A percentile compares a stretch with the other conserved stretches of the same genome.
Conservation (phyloP, 2,113 vertebrate species). For the Phalacrocorax aristotelis region DNA sequence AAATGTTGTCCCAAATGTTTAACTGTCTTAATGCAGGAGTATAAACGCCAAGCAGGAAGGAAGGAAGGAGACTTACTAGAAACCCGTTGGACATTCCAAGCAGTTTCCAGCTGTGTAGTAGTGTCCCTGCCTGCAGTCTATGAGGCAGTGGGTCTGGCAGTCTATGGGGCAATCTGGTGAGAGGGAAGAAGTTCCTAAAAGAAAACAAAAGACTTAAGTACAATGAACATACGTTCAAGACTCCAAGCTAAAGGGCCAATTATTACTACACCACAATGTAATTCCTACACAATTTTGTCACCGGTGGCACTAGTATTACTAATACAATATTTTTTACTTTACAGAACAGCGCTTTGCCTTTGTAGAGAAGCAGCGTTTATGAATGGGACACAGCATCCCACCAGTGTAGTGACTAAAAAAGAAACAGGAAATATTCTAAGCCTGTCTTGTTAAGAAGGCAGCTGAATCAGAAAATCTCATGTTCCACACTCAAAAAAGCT, state of each 20-base stretch:
- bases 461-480: neutral
- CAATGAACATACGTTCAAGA: neutral
- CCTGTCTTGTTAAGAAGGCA: neutral
- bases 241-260: neutral
- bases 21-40: neutral
- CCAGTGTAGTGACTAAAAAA: neutral
- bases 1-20: neutral
- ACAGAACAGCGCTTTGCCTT: neutral
- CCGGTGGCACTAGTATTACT: neutral
- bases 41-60: accelerated
- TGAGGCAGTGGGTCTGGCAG: slow-evolving; percentile 40
- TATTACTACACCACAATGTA: neutral
- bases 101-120: slow-evolving; percentile 75
- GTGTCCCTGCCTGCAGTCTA: slow-evolving; percentile 73
- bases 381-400: neutral
- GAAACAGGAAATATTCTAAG: neutral
- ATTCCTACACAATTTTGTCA: neutral
- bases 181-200: neutral
- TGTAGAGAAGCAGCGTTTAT: neutral
- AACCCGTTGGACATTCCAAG: slow-evolving; percentile 80
- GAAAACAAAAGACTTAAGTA: neutral
- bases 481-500: neutral
- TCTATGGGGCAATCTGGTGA: neutral
- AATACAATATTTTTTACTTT: neutral
- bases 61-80: slow-evolving; percentile 77